These are phyloP conservation scores for Lycocerus yunnanus DNA, from an alignment of 2,888 invertebrate genomes.

Conservation along the genomic window DNA sequence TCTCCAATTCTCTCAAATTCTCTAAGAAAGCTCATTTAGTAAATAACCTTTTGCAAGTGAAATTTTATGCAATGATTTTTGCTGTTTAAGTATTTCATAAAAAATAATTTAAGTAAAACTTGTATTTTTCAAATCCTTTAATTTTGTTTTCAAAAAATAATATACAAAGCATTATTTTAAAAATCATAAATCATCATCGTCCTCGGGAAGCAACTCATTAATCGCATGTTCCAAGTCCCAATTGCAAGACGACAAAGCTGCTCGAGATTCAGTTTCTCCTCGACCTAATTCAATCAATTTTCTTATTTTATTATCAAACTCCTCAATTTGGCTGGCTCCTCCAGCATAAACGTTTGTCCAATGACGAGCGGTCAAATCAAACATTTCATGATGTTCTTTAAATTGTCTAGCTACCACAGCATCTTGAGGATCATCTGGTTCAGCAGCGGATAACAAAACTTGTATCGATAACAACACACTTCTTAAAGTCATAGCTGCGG, in stretches of 20 bases:
- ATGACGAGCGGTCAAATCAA: constrained; percentile 88
- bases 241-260: constrained; percentile 87
- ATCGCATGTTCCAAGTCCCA: constrained; percentile 94
- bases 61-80: no score
- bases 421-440: constrained; percentile 93
- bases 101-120: no score
- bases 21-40: no score
- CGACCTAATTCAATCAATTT: constrained; percentile 94
- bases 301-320: constrained; percentile 86
- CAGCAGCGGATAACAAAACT: constrained; percentile 89
- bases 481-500: constrained; percentile 96
- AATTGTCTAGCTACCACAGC: constrained; percentile 98
- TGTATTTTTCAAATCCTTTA: no score
- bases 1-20: no score
- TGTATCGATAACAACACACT: constrained; percentile 95
- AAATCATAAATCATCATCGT: not conserved
- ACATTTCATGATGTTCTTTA: constrained; percentile 86
- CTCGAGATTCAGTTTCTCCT: constrained; percentile 84
- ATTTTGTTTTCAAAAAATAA: no score
- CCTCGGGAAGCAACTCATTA: constrained; percentile 76
- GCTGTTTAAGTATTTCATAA: no score
- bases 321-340: constrained; percentile 74
- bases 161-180: not conserved
- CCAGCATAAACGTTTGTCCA: constrained; percentile 98
- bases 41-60: no score